Percentiles rank a stretch among this genome's conserved stretches.
Conservation (phyloP, 1,140 invertebrate species). For the Scaptomyza montana region DNA sequence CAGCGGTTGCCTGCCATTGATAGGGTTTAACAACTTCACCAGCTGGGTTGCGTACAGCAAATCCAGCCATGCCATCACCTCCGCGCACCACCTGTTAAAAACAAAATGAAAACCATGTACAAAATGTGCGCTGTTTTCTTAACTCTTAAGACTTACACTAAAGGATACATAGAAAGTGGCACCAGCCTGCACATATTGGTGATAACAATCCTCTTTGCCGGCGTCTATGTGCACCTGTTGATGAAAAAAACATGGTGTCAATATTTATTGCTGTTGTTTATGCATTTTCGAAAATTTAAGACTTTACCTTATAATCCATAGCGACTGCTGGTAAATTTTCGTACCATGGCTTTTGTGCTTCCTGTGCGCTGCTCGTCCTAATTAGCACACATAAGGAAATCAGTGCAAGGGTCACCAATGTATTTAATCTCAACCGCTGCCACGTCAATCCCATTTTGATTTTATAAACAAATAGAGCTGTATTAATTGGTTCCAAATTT, state of each 20-base stretch:
- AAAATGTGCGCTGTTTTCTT: background rate
- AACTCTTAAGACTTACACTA: slow-evolving; percentile 87
- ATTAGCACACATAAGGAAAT: slow-evolving; percentile 55
- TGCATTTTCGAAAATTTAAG: background rate
- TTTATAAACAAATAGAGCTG: slow-evolving; percentile 59
- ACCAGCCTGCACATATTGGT: slow-evolving; percentile 94
- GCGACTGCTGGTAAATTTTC: slow-evolving; percentile 93
- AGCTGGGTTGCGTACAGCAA: slow-evolving; percentile 93
- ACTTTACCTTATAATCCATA: slow-evolving; percentile 93
- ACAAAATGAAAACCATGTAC: background rate
- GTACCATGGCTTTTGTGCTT: slow-evolving; percentile 86
- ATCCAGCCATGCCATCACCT: slow-evolving; percentile 96
- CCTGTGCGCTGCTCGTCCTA: slow-evolving; percentile 51
- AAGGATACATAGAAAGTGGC: slow-evolving; percentile 97
- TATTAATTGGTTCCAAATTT: background rate
- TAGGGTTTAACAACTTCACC: slow-evolving; percentile 94
- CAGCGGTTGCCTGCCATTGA: slow-evolving; percentile 93
- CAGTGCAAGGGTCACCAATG: slow-evolving; percentile 47
- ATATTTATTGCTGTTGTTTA: slow-evolving; percentile 21
- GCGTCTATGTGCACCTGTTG: slow-evolving; percentile 92
- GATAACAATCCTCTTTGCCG: slow-evolving; percentile 97
- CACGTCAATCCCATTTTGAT: slow-evolving; percentile 81
- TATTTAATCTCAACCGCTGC: slow-evolving; percentile 63
- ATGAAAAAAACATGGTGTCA: background rate
- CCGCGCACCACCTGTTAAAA: slow-evolving; percentile 90